Base-by-base conservation (phyloP, 2,113 vertebrate species). In the Megaptera novaeangliae region DNA sequence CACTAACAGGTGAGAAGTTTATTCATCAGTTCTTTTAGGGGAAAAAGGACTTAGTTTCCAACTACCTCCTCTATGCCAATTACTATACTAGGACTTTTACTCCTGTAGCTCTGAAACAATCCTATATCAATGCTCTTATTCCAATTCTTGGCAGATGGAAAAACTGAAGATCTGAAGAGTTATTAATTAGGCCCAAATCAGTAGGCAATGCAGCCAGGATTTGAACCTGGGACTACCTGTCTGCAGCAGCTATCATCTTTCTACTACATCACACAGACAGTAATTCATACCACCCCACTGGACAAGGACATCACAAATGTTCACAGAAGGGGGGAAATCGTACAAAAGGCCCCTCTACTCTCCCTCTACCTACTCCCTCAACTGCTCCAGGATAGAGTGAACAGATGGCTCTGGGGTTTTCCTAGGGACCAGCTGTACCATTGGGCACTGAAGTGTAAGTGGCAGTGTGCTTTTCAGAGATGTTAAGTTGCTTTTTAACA, bases 261-360 rank as follows among this genome's bases (percentile, higher is more conserved):
- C 88, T 25, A 39, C 8, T 11, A 0, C 8, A 66, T 29, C 12
- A 25, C 12, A 52, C 31, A 9, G 39, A 55, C 5, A 21, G 15
- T 18, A 63, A 34, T 1, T 12, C 52, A 3, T 4, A 36, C 29
- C 34, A 39, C 1, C 46, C 15, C 9, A 5, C 1, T 13, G 21
- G 25, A 25, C 14, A 72, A 23, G 39, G 71, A 68, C 55, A 44
- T 44, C 63, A 23, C 4, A 66, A 31, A 34, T 52, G 57, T 46
- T 80, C 66, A 46, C 2, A 4, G 5, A 39, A 20, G 49, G 31
- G 44, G 49, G n/a, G 0, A 59, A 57, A 75, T 17, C 39, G 41
- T 81, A 36, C 3, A 68, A 9, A 52, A 61, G 39, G 9, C 20
- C 57, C 20, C 3, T 25, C 39, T 18, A 15, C 21, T 21, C 55